Conservation (phyloP, 2,797 vertebrate species). For the Gallinago nigripennis region DNA sequence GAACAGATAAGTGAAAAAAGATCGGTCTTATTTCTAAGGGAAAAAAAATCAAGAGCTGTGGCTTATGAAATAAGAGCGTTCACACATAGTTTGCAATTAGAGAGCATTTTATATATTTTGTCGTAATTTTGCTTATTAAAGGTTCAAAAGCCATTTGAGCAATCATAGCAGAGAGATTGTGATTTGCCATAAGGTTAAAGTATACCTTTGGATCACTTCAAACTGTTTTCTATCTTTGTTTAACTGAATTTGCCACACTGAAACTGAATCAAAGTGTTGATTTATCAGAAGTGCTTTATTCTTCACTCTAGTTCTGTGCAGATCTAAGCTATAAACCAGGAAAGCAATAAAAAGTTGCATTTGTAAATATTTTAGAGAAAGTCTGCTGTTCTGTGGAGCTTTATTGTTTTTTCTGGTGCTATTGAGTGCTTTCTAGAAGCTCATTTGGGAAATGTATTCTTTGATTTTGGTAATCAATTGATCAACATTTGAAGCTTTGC, state of each 20-base stretch:
- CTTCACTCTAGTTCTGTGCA: conserved; percentile 36
- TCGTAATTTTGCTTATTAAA: background rate
- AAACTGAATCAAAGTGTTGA: background rate
- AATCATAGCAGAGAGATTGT: background rate
- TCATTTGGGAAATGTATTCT: conserved; percentile 46
- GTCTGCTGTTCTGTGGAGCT: background rate
- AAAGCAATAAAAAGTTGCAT: conserved; percentile 57
- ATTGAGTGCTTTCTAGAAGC: conserved; percentile 13
- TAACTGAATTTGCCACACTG: background rate
- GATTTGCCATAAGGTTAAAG: background rate
- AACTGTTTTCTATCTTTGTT: background rate
- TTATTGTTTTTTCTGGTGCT: background rate
- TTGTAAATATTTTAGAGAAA: conserved; percentile 51
- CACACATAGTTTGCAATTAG: background rate
- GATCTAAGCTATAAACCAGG: conserved; percentile 62
- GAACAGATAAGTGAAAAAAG: background rate
- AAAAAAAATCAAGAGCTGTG: background rate
- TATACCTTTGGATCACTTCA: background rate
- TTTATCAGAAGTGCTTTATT: background rate
- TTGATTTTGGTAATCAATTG: conserved; percentile 58
- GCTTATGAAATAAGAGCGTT: background rate
- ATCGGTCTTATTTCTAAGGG: background rate
- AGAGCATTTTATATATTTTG: background rate
- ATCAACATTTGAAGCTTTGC: conserved; percentile 42
- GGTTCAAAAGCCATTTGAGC: background rate